These are phyloP conservation scores for Phaenicophaeus curvirostris DNA, from an alignment of 2,797 vertebrate genomes.

Conservation along the genomic window DNA sequence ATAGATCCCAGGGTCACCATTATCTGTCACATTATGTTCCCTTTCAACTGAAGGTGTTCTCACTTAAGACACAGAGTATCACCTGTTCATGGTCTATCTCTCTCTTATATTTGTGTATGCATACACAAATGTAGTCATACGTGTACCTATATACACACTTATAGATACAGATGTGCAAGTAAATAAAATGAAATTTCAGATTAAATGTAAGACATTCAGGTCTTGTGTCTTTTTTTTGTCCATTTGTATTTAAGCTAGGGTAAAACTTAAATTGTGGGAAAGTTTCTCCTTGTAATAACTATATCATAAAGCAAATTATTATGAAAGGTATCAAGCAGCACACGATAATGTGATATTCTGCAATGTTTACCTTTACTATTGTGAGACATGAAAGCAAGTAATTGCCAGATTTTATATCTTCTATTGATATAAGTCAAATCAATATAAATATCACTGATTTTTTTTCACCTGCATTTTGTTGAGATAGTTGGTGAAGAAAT, in stretches of 20 bases:
- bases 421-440: background rate
- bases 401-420: background rate
- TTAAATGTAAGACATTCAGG: background rate
- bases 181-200: background rate
- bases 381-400: background rate
- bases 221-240: background rate
- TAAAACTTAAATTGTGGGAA: background rate
- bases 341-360: background rate
- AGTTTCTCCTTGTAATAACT: background rate
- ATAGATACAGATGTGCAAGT: background rate
- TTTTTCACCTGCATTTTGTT: background rate
- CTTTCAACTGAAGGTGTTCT: background rate
- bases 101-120: background rate
- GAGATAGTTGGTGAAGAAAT: background rate
- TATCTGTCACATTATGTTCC: background rate
- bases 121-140: background rate
- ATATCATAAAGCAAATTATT: background rate
- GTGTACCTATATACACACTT: background rate
- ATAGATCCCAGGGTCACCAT: background rate
- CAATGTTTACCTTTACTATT: background rate
- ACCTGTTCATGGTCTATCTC: background rate
- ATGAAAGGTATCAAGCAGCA: background rate
- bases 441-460: background rate
- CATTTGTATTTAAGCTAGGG: background rate
- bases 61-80: background rate